Evolutionary conservation across 2,888 invertebrate species (phyloP).

Genomic region (Ectobius pallidus): DNA sequence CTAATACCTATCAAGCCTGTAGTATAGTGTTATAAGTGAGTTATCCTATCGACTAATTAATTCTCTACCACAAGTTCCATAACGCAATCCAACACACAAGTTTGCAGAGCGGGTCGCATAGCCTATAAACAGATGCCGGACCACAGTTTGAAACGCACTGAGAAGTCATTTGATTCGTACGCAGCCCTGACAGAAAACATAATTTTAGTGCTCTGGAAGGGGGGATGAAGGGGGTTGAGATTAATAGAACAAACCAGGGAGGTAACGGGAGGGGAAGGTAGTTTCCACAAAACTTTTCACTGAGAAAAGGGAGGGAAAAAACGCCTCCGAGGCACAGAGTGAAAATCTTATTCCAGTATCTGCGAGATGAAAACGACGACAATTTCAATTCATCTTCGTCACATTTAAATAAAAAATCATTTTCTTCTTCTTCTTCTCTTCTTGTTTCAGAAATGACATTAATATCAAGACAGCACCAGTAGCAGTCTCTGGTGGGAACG

Average conservation of each 20-base stretch:
- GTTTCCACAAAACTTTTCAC: conserved; percentile 7
- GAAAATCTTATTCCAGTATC: conserved; percentile 23
- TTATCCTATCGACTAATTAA: too few relatives aligned
- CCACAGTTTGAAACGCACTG: too few relatives aligned
- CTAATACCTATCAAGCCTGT: too few relatives aligned
- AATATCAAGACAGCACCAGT: too few relatives aligned
- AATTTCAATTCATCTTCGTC: conserved; percentile 40
- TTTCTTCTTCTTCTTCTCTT: too few relatives aligned
- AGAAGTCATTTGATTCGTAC: neutral
- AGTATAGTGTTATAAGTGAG: too few relatives aligned
- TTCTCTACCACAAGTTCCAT: too few relatives aligned
- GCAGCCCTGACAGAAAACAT: conserved; percentile 22
- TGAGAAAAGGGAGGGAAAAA: neutral
- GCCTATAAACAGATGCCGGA: too few relatives aligned
- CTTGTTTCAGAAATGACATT: too few relatives aligned
- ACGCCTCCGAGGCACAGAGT: conserved; percentile 4
- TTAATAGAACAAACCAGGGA: conserved; percentile 31
- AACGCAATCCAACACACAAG: too few relatives aligned
- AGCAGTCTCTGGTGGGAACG: neutral
- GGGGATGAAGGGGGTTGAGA: conserved; percentile 21
- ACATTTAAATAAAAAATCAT: conserved; percentile 31
- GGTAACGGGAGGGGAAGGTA: too few relatives aligned
- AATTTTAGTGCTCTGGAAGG: conserved; percentile 2
- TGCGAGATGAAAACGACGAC: conserved; percentile 30
- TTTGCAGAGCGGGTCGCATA: too few relatives aligned